These are phyloP conservation scores for Scomber colias DNA, from an alignment of 2,113 vertebrate genomes.

Conservation along the genomic window DNA sequence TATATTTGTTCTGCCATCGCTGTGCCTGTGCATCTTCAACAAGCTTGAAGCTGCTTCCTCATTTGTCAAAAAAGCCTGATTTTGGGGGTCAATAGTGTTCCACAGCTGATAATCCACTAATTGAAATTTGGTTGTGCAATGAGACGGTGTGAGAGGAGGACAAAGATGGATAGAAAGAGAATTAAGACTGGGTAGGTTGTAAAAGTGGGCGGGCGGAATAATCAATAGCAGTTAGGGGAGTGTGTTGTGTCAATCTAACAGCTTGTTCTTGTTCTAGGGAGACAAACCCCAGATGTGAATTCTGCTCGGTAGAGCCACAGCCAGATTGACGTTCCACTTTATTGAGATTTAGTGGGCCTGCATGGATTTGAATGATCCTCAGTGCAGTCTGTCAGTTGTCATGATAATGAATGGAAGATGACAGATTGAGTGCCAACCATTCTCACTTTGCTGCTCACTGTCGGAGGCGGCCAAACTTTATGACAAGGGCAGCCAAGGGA, in stretches of 20 bases:
- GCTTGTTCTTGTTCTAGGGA: conserved; percentile 73
- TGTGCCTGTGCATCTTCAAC: conserved; percentile 6
- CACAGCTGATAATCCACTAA: conserved; percentile 56
- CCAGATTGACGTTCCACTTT: conserved; percentile 73
- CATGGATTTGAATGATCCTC: conserved; percentile 70
- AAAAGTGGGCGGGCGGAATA: conserved; percentile 49
- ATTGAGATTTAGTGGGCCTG: conserved; percentile 76
- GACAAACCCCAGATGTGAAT: conserved; percentile 60
- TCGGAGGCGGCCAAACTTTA: conserved; percentile 57
- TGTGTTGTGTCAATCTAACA: conserved; percentile 74
- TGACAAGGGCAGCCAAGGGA: conserved; percentile 74
- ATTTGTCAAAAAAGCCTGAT: conserved; percentile 23
- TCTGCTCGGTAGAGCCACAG: conserved; percentile 45
- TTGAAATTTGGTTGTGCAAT: conserved; percentile 60
- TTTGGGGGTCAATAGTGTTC: conserved; percentile 29
- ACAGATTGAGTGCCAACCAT: conserved; percentile 68
- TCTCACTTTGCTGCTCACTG: conserved; percentile 67
- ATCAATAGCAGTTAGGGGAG: conserved; percentile 77
- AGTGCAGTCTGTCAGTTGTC: conserved; percentile 74
- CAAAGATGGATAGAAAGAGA: conserved; percentile 47
- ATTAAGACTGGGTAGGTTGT: conserved; percentile 48
- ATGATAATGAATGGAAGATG: conserved; percentile 76
- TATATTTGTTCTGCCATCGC: conserved; percentile 28
- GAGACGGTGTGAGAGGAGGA: conserved; percentile 32
- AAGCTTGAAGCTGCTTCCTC: conserved; percentile 4